Conservation (phyloP, 2,797 vertebrate genomes). For the Tokudaia tokunoshimensis region DNA sequence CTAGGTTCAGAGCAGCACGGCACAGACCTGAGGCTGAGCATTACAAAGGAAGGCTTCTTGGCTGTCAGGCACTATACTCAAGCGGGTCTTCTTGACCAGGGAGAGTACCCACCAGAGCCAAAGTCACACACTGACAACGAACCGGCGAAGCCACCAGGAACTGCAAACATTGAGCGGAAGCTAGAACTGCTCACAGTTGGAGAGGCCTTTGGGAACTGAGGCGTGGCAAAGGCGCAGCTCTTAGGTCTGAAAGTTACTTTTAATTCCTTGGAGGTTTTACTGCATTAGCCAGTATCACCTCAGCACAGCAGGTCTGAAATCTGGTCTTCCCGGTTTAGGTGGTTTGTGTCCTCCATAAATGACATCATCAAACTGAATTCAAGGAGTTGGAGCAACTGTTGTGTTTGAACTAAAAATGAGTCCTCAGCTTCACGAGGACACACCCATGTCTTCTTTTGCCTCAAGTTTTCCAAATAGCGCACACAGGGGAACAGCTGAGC, state of each 20-base stretch:
- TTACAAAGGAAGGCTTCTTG: background rate
- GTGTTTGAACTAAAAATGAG: slow-evolving; percentile 22
- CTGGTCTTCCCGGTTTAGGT: background rate
- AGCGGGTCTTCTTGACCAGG: background rate
- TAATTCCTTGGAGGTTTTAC: slow-evolving; percentile 1
- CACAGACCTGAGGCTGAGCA: background rate
- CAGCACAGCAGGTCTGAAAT: slow-evolving; percentile 3
- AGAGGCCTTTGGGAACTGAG: background rate
- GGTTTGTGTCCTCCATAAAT: background rate
- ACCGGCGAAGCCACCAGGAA: background rate
- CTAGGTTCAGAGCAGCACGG: background rate
- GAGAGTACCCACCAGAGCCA: background rate
- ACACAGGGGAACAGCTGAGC: background rate
- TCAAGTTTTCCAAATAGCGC: background rate
- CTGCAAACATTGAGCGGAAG: background rate
- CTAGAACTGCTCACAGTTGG: background rate
- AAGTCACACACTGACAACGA: background rate
- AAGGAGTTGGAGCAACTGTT: background rate
- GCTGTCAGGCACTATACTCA: background rate
- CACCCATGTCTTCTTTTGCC: background rate
- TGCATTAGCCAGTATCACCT: background rate
- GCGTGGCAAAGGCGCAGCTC: rapidly evolving
- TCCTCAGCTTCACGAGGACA: background rate
- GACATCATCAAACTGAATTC: slow-evolving; percentile 20
- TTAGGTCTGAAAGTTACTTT: background rate